These are phyloP conservation scores for Epizoanthus ramosus DNA, from an alignment of 92 coral and sea anemone genomes.

Conservation along the genomic window DNA sequence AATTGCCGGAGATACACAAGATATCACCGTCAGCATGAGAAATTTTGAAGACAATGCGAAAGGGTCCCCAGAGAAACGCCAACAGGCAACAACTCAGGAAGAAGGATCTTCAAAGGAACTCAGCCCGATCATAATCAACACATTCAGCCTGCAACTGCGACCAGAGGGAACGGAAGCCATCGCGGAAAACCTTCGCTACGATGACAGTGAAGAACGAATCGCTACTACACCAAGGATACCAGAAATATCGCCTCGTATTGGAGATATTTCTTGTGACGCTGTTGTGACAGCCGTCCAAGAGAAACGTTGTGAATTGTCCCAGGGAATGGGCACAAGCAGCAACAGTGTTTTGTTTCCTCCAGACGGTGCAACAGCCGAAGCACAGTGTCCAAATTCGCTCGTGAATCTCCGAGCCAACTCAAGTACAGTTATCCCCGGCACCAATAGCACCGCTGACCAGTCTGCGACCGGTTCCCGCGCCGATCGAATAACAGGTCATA, in stretches of 20 bases:
- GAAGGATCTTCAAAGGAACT: neutral
- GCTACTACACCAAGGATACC: neutral
- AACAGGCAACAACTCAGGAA: neutral
- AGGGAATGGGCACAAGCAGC: neutral
- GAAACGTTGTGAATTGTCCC: neutral
- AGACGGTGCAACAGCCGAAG: neutral
- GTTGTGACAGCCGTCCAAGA: neutral
- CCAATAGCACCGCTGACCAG: neutral
- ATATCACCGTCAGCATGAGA: neutral
- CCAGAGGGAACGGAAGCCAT: neutral
- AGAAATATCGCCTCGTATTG: neutral
- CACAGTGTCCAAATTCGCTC: neutral
- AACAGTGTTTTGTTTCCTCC: neutral
- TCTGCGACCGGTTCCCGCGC: neutral
- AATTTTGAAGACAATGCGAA: neutral
- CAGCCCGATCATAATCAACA: slow-evolving; percentile 25
- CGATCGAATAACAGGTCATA: neutral
- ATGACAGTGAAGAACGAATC: neutral
- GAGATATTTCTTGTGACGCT: neutral
- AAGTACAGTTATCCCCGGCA: neutral
- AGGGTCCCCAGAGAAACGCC: too few species aligned
- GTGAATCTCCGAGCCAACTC: neutral
- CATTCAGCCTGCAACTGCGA: slow-evolving; percentile 11
- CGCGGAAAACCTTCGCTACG: neutral
- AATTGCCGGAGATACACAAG: neutral